Conservation (phyloP, 2,888 invertebrate genomes). For the Drosophila imparisetae region DNA sequence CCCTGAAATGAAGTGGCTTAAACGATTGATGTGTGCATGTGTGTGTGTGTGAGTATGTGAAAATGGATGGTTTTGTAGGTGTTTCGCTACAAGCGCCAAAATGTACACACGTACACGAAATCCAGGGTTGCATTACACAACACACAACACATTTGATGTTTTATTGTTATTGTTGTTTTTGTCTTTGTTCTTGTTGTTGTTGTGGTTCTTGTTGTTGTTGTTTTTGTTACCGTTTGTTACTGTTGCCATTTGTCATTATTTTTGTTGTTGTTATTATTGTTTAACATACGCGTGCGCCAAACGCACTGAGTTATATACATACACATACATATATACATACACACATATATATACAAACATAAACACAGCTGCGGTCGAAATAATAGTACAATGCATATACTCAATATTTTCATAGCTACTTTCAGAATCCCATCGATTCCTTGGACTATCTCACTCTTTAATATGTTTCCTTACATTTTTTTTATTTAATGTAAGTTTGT, state of each 20-base stretch:
- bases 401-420: not conserved
- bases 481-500: not conserved
- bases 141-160: slow-evolving; percentile 71
- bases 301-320: slow-evolving; percentile 44
- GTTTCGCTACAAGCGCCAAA: slow-evolving; percentile 80
- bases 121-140: slow-evolving; percentile 84
- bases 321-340: not conserved
- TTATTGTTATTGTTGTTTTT: slow-evolving; percentile 56
- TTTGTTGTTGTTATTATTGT: slow-evolving; percentile 44
- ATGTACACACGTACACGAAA: slow-evolving; percentile 82
- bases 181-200: slow-evolving; percentile 22
- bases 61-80: slow-evolving; percentile 55
- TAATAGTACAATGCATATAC: not conserved
- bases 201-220: slow-evolving; percentile 21
- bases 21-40: slow-evolving; percentile 20
- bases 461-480: not conserved
- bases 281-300: slow-evolving; percentile 74
- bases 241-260: slow-evolving; percentile 22
- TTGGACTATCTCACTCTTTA: not conserved
- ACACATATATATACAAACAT: not conserved
- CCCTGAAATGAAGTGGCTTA: slow-evolving; percentile 44
- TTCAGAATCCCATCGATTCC: not conserved
- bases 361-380: not conserved
- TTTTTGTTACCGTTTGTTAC: slow-evolving; percentile 27
- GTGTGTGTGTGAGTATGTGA: slow-evolving; percentile 28